Evolutionary conservation across 2,888 invertebrate species (phyloP), one percentile per base, ranked within the genome.

Genomic region (Panopea generosa): DNA sequence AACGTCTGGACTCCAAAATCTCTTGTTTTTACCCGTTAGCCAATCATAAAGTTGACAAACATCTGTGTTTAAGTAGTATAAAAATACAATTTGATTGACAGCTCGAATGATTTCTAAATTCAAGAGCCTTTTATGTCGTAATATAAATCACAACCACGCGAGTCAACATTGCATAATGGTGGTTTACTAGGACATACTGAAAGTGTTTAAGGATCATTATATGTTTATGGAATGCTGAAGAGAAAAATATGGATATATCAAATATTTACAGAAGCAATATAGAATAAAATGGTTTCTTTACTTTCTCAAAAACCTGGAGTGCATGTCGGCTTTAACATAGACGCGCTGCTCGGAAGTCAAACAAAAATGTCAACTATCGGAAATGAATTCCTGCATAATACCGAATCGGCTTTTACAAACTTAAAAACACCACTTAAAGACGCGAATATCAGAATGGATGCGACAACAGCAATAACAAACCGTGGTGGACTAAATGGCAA

Each of bases 21-120:
- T 71, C 77, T 77, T 77, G 77, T 77, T 77, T 76, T 77, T 77
- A 67, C 57, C 29, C 71, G 67, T 50, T 33, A 60, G 59, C 77
- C 77, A 77, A 77, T 77, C 77, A 77, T 53, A 72, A 59, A 43
- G 49, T 52, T 72, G 62, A 55, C 62, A 57, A 38, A 24, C 45
- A 55, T 27, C 20, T 60, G 18, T 60, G 24, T 47, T 55, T 52
- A 60, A 50, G 55, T 65, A 68, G n/a, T 47, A 38, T 65, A 75
- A 53, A 63, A 29, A 47, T 40, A 20, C 16, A 18, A 18, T 43
- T 72, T 77, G 77, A 77, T 77, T 77, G 77, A 77, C 77, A 72
- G 47, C 55, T 33, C 47, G 38, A 18, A 50, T 27, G 40, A 55
- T 29, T 29, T 66, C 59, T 66, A 40, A 61, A 56, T 50, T 27